A percentile compares a stretch with the other conserved stretches of the same genome.
Evolutionary conservation across 2,888 invertebrate species (phyloP).

Genomic region (Leucoma salicis): DNA sequence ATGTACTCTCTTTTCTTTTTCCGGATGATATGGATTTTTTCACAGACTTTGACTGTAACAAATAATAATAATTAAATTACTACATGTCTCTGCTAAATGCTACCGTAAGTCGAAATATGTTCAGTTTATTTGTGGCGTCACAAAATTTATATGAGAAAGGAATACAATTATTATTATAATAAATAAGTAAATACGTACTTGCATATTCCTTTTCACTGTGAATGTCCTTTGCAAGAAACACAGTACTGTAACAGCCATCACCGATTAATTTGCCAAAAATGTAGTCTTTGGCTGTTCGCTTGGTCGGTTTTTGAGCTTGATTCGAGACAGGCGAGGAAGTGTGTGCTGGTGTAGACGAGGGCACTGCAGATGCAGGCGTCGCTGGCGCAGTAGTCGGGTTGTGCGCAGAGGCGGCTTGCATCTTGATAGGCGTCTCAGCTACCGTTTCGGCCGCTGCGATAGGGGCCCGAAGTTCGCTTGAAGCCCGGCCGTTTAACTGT

Average conservation of each 20-base stretch:
- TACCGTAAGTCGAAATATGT: too few relatives aligned
- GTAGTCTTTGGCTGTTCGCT: conserved; percentile 92
- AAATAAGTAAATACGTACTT: conserved; percentile 86
- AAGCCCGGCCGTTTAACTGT: conserved; percentile 67
- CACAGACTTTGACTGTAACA: conserved; percentile 96
- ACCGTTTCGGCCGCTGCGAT: conserved; percentile 80
- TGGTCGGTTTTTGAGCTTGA: conserved; percentile 75
- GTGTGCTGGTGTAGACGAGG: conserved; percentile 60
- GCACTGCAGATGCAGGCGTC: conserved; percentile 58
- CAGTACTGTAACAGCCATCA: conserved; percentile 98
- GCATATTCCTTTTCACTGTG: conserved; percentile 95
- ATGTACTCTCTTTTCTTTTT: conserved; percentile 97
- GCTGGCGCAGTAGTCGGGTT: conserved; percentile 66
- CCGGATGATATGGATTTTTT: conserved; percentile 95
- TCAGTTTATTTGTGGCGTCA: too few relatives aligned
- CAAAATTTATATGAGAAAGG: neutral
- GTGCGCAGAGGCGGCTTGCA: conserved; percentile 75
- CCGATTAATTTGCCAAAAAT: conserved; percentile 97
- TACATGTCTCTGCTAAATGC: neutral
- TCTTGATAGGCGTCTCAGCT: conserved; percentile 74
- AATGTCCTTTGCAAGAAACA: conserved; percentile 96
- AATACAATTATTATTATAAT: neutral
- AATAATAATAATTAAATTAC: conserved; percentile 17
- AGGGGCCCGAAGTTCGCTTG: conserved; percentile 74
- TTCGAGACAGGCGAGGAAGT: conserved; percentile 68